These are phyloP conservation scores for Neotoma lepida DNA, from an alignment of 2,113 vertebrate genomes.

Conservation along the genomic window DNA sequence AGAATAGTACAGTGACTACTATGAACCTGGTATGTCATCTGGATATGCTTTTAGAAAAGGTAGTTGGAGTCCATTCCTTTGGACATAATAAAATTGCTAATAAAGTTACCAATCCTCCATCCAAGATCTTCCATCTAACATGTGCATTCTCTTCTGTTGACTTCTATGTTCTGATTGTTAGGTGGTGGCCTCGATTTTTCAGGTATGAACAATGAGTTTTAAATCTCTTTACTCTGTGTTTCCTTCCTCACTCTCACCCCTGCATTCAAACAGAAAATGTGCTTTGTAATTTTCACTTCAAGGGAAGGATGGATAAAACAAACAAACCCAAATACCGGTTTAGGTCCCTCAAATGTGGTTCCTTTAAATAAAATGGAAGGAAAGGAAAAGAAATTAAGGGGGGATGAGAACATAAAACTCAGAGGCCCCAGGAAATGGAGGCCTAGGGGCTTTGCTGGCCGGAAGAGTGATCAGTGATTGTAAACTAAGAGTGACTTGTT, in stretches of 20 bases:
- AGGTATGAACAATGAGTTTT: not conserved
- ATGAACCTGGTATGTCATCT: not conserved
- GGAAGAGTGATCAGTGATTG: too few species aligned
- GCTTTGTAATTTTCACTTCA: not conserved
- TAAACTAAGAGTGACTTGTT: not conserved
- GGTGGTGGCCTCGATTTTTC: not conserved
- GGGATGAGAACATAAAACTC: not conserved
- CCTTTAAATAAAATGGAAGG: not conserved
- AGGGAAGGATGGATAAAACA: accelerated
- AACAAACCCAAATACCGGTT: not conserved
- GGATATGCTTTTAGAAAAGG: not conserved
- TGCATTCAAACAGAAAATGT: not conserved
- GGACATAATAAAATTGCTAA: not conserved
- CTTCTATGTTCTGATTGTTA: not conserved
- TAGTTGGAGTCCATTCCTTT: not conserved
- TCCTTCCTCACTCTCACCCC: not conserved
- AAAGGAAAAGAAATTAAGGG: not conserved
- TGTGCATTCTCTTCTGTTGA: not conserved
- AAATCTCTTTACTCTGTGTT: not conserved
- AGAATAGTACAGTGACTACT: accelerated
- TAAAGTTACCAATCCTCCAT: not conserved
- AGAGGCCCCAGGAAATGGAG: not conserved
- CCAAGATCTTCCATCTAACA: not conserved
- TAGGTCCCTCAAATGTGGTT: not conserved
- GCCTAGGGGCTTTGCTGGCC: not conserved